Base-by-base conservation (phyloP, 2,797 vertebrate species). In the Enteromius paludinosus region DNA sequence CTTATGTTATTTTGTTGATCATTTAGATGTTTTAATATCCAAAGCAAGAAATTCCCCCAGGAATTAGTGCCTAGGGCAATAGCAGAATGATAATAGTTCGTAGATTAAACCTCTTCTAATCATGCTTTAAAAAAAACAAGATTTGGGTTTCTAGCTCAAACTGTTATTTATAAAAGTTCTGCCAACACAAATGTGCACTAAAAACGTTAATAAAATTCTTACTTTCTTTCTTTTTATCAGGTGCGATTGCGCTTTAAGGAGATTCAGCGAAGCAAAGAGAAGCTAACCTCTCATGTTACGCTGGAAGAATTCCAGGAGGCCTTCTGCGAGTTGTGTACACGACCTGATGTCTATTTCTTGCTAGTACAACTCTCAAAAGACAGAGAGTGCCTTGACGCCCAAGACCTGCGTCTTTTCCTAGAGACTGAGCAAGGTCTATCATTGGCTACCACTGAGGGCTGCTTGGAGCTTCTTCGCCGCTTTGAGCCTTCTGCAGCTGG, bases 321-420 rank as follows among this genome's bases (percentile, higher is more conserved):
- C 0, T 99, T 92, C 90, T 96, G 96, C 9, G 98, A 99, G 90
- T 96, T 99, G 33, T 99, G 98, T 90, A 99, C 98, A 0, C 94
- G 98, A 43, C 97, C 97, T 0, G 98, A 99, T 75, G 97, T 99
- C 45, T 99, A 98, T 92, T 99, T 98, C 92, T 90, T 99, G 49
- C 92, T 99, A 62, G 97, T 99, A 70, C 98, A 99, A 88, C 96
- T 99, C 86, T 99, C 97, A 15, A 98, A 99, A 92, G 98, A 99
- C 92, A 96, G 97, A 28, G 98, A 99, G 89, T 98, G 95, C 79
- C 90, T 99, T 88, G 98, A 99, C 87, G 95, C 96, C 49, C 96
- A 98, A 89, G 98, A 99, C 89, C 95, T 99, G 12, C 96, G 97
- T 73, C 94, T 99, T 66, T 99, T 99, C 90, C 87, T 98, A 87